Evolutionary conservation across 2,888 invertebrate genomes (phyloP).

Genomic region (Cephus pulcher): DNA sequence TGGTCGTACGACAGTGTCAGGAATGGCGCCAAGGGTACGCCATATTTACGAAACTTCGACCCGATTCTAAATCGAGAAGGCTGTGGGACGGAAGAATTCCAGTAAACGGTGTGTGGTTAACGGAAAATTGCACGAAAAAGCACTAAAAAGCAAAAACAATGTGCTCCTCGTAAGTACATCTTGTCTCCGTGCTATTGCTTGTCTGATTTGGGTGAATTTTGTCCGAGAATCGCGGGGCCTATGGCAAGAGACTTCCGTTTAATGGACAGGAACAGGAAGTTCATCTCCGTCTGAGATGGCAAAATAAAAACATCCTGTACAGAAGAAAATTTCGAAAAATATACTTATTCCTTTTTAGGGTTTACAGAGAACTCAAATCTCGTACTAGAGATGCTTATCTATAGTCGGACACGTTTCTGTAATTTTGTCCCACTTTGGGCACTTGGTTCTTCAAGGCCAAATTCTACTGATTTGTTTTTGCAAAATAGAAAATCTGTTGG

Average conservation of each 20-base stretch:
- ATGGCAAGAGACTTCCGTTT: constrained; percentile 65
- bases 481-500: constrained; percentile 33
- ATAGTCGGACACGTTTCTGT: neutral
- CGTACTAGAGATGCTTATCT: constrained; percentile 8
- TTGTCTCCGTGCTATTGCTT: constrained; percentile 26
- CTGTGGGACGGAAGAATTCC: constrained; percentile 44
- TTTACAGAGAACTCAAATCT: neutral
- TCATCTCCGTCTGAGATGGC: constrained; percentile 52
- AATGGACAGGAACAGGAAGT: constrained; percentile 66
- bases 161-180: constrained; percentile 54
- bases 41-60: constrained; percentile 58
- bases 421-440: constrained; percentile 32
- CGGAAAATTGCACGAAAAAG: constrained; percentile 38
- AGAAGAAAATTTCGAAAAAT: constrained; percentile 52
- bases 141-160: constrained; percentile 46
- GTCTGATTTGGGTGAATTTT: constrained; percentile 37
- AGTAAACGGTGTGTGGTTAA: constrained; percentile 36
- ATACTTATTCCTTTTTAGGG: constrained; percentile 24
- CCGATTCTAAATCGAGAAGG: constrained; percentile 52
- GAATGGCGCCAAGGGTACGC: constrained; percentile 60
- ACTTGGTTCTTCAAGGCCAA: constrained; percentile 41
- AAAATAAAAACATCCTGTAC: constrained; percentile 64
- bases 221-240: constrained; percentile 53
- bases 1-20: neutral
- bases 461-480: constrained; percentile 18